Percentiles rank a stretch among this genome's conserved stretches.
These are phyloP conservation scores for Siniperca undulata DNA, from an alignment of 2,797 vertebrate genomes.

Conservation along the genomic window DNA sequence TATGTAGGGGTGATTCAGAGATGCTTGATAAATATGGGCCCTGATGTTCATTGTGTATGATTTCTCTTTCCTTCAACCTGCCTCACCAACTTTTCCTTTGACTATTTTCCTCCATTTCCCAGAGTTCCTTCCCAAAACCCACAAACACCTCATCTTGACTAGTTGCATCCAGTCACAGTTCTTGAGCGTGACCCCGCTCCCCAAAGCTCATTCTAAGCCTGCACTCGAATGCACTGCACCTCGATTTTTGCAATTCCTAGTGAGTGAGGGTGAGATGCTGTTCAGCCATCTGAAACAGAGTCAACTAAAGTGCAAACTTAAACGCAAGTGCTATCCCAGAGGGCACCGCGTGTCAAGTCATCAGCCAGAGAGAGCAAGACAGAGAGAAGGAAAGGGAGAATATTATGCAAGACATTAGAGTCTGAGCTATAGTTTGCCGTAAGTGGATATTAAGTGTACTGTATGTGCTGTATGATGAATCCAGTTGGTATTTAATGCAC, in stretches of 20 bases:
- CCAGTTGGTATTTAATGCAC: not conserved
- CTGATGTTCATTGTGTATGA: not conserved
- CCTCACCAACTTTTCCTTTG: not conserved
- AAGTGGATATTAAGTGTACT: not conserved
- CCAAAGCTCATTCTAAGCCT: slow-evolving; percentile 29
- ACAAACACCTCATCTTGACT: slow-evolving; percentile 39
- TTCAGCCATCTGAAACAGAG: slow-evolving; percentile 42
- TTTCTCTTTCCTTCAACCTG: not conserved
- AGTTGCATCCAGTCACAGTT: slow-evolving; percentile 31
- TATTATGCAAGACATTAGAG: not conserved
- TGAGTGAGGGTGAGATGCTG: slow-evolving; percentile 30
- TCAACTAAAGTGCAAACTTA: slow-evolving; percentile 51
- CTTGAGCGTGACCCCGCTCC: slow-evolving; percentile 32
- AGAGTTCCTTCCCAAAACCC: slow-evolving; percentile 8
- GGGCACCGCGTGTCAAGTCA: slow-evolving; percentile 29
- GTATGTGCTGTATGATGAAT: not conserved
- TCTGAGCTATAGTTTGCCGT: not conserved
- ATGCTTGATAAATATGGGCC: not conserved
- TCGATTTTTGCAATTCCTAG: slow-evolving; percentile 40
- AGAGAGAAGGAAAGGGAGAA: not conserved
- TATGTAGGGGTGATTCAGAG: not conserved
- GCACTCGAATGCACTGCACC: slow-evolving; percentile 10
- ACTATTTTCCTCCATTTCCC: slow-evolving; percentile 5
- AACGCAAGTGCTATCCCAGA: slow-evolving; percentile 29
- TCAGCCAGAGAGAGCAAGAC: slow-evolving; percentile 5